Conservation (phyloP, 2,888 invertebrate genomes). For the Lobophora halterata region DNA sequence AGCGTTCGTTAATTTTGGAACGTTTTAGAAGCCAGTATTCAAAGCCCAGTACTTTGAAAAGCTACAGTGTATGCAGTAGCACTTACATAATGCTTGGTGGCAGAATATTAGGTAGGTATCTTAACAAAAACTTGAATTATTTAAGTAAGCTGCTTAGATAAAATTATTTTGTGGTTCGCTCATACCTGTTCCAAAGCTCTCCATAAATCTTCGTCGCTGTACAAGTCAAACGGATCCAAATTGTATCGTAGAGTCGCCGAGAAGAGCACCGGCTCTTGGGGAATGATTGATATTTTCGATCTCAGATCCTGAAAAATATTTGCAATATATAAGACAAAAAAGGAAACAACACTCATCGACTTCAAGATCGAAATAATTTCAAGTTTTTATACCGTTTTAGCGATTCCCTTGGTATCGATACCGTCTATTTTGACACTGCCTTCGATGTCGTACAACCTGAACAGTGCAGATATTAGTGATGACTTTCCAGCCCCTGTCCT, state of each 20-base stretch:
- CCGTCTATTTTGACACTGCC: conserved; percentile 88
- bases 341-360: not conserved
- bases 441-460: conserved; percentile 84
- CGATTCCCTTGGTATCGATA: conserved; percentile 81
- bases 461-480: conserved; percentile 88
- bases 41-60: too few species aligned
- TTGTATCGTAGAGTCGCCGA: conserved; percentile 85
- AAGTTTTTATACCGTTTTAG: conserved; percentile 70
- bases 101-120: too few species aligned
- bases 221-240: conserved; percentile 85
- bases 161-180: conserved; percentile 4
- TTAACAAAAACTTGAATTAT: too few species aligned
- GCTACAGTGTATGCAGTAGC: too few species aligned
- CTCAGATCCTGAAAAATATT: conserved; percentile 71
- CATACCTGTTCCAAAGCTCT: conserved; percentile 83
- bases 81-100: too few species aligned
- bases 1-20: too few species aligned
- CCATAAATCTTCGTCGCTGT: conserved; percentile 84
- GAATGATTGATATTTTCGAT: conserved; percentile 86
- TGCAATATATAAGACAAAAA: conserved; percentile 10
- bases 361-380: not conserved
- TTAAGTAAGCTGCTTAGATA: too few species aligned
- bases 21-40: too few species aligned
- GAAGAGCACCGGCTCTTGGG: conserved; percentile 85
- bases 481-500: conserved; percentile 94